Evolutionary conservation across 1,140 invertebrate species (phyloP).

Genomic region (Homarus americanus): DNA sequence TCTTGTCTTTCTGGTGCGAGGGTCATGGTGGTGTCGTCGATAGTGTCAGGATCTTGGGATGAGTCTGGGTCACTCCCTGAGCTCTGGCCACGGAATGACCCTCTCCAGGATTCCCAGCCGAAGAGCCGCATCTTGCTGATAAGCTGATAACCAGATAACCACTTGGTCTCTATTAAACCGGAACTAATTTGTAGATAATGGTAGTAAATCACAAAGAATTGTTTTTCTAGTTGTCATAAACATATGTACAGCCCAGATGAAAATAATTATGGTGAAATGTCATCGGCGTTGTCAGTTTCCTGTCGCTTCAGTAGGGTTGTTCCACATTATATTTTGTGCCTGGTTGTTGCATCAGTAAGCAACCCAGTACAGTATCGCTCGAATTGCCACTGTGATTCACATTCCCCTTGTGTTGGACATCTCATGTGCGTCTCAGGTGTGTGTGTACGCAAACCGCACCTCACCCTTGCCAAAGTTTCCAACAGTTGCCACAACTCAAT

Average conservation of each 20-base stretch:
- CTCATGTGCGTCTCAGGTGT: neutral
- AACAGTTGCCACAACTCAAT: neutral
- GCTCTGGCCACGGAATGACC: neutral
- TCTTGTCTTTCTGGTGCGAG: neutral
- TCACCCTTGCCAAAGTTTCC: neutral
- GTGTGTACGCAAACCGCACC: neutral
- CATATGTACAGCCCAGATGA: too few relatives aligned
- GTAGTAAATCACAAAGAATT: neutral
- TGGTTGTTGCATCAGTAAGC: too few relatives aligned
- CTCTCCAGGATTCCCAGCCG: neutral
- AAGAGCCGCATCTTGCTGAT: neutral
- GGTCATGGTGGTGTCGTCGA: neutral
- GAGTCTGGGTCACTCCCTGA: neutral
- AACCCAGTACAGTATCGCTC: too few relatives aligned
- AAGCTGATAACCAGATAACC: neutral
- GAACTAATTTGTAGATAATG: neutral
- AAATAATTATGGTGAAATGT: too few relatives aligned
- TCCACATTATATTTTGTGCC: too few relatives aligned
- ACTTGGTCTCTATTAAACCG: neutral
- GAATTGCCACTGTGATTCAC: neutral
- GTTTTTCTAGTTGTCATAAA: too few relatives aligned
- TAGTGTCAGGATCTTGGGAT: neutral
- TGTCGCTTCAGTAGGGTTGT: too few relatives aligned
- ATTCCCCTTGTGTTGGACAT: neutral
- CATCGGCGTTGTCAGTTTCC: too few relatives aligned